These are phyloP conservation scores for Pyrgilauda ruficollis DNA, from an alignment of 2,113 vertebrate genomes.

Conservation along the genomic window DNA sequence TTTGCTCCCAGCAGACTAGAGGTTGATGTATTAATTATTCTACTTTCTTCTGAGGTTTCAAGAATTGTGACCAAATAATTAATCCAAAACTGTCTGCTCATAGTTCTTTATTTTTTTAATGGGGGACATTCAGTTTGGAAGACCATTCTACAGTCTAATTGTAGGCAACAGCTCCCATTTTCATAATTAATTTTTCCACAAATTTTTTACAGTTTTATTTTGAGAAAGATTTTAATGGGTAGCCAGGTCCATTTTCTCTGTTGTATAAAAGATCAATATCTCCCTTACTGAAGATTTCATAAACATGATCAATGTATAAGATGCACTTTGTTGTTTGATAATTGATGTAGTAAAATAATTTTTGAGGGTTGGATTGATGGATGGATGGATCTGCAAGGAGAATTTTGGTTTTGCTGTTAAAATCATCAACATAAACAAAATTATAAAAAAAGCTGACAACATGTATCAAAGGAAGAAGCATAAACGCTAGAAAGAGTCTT, in stretches of 20 bases:
- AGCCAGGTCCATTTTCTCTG: neutral
- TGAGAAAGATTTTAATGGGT: neutral
- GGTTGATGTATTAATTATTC: neutral
- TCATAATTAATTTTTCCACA: neutral
- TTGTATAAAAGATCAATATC: neutral
- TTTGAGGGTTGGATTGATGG: neutral
- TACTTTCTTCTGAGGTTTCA: neutral
- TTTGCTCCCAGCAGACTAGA: neutral
- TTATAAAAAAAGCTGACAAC: neutral
- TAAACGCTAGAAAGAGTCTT: neutral
- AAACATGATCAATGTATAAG: neutral
- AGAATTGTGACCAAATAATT: neutral
- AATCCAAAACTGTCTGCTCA: neutral
- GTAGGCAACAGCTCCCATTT: neutral
- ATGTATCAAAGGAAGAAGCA: neutral
- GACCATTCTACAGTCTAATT: neutral
- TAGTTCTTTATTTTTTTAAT: neutral
- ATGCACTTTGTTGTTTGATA: neutral
- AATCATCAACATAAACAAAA: neutral
- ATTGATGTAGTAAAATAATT: neutral
- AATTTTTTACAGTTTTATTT: neutral
- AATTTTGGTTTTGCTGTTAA: neutral
- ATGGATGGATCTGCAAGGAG: neutral
- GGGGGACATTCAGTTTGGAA: neutral
- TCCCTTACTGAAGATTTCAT: neutral